Evolutionary conservation across 2,113 vertebrate species (phyloP), one percentile per base, ranked within the genome.

Genomic region (Nothobranchius furzeri): DNA sequence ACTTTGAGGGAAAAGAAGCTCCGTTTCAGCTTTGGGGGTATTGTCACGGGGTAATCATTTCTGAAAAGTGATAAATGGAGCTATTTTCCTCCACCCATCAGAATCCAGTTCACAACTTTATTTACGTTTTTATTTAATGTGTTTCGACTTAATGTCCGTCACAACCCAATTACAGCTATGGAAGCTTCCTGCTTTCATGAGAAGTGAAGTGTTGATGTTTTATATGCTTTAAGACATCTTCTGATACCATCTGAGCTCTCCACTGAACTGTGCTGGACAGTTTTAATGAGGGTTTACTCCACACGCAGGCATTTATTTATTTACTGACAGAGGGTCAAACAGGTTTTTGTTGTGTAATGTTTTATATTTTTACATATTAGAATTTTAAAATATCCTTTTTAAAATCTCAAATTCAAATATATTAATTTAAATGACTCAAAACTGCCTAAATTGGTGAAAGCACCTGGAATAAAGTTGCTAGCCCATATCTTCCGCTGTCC

Each of bases 31-130:
- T 85, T 84, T 85, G 61, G 84, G 79, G 86, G 81, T 86, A 88
- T 88, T 90, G 87, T 91, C 81, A 90, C 60, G 73, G 88, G 78
- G 85, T 90, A 89, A 93, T 92, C 88, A 89, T 86, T 90, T 88
- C 78, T 81, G 81, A 90, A 90, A 88, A 89, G 87, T 82, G 82
- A 90, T 90, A 89, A 91, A 91, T 85, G 69, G 72, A 76, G 74
- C 69, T 78, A 78, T 51, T 67, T 81, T 56, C 67, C 79, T 68
- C 75, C 67, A 68, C 71, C 87, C 83, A 78, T 76, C 62, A 37
- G 68, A 79, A 85, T 64, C 73, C 73, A 45, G 76, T 77, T 84
- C 77, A 79, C 77, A 68, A 87, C 81, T 86, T 83, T 87, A 82
- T 91, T 85, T 87, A 87, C 75, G 87, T 85, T 83, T 89, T 88